phyloP scores from a whole-genome alignment of 1,140 invertebrate genomes.

The Neodiprion pinetum region DNA sequence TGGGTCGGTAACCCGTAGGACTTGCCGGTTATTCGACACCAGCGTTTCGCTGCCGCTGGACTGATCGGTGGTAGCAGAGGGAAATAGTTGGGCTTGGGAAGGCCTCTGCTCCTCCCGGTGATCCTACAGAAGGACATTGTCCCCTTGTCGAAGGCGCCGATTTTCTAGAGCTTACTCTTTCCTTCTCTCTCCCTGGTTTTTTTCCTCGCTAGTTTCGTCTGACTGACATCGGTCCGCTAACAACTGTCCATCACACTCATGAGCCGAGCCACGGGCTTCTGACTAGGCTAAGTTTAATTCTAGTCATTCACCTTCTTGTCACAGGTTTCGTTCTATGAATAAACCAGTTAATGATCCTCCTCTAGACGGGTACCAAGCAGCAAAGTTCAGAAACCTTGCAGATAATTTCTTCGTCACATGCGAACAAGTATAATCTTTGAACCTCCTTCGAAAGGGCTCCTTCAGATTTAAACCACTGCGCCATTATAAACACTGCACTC shows the following conservation, averaged over 20 bases:
- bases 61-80: conserved; percentile 81
- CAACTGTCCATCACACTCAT: background rate
- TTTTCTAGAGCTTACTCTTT: conserved; percentile 13
- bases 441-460: background rate
- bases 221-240: conserved; percentile 7
- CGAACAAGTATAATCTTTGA: background rate
- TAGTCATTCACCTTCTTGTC: conserved; percentile 17
- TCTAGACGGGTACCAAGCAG: conserved; percentile 3
- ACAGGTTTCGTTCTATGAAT: conserved; percentile 11
- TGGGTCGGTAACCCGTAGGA: conserved; percentile 78
- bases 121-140: conserved; percentile 81
- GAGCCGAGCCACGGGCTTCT: background rate
- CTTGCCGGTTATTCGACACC: conserved; percentile 83
- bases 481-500: background rate
- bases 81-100: conserved; percentile 85
- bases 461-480: background rate
- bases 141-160: background rate
- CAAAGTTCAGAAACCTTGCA: background rate
- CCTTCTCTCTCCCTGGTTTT: conserved; percentile 8
- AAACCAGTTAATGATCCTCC: conserved; percentile 11
- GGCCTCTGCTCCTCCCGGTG: conserved; percentile 78
- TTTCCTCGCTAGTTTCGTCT: background rate
- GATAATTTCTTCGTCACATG: background rate
- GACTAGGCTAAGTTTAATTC: conserved; percentile 15
- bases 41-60: conserved; percentile 79